Conservation (phyloP, 2,797 vertebrate species). For the Carduelis carduelis region DNA sequence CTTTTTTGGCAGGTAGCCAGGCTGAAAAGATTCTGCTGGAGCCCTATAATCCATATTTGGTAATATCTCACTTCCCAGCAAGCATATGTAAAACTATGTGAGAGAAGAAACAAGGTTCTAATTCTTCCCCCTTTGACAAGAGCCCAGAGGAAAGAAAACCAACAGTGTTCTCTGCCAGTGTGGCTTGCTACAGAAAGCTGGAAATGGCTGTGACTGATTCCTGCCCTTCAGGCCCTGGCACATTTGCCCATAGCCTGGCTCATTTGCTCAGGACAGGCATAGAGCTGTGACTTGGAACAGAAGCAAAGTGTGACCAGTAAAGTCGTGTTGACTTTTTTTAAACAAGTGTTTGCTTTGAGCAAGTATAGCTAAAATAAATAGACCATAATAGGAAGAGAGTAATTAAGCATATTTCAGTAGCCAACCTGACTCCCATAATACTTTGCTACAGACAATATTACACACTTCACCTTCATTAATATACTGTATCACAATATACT, state of each 20-base stretch:
- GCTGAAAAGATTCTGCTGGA: neutral
- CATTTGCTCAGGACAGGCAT: neutral
- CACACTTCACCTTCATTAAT: neutral
- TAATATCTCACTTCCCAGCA: neutral
- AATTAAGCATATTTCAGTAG: neutral
- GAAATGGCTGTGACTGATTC: neutral
- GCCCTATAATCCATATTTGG: neutral
- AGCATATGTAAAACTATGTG: neutral
- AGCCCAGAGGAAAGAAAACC: neutral
- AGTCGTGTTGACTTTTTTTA: rapidly evolving
- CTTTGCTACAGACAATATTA: neutral
- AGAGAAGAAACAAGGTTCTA: slow-evolving; percentile 13
- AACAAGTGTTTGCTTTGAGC: neutral
- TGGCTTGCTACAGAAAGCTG: neutral
- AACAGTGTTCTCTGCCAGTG: neutral
- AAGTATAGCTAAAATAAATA: neutral
- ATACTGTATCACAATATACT: neutral
- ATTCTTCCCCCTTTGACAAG: neutral
- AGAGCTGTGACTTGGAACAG: neutral
- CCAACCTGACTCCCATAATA: neutral
- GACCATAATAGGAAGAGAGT: neutral
- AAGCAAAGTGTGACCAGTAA: neutral
- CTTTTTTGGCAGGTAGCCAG: neutral
- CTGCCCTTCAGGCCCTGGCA: neutral
- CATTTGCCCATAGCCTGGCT: neutral